phyloP scores from a whole-genome alignment of 2,113 vertebrate species.

The Oncorhynchus kisutch region DNA sequence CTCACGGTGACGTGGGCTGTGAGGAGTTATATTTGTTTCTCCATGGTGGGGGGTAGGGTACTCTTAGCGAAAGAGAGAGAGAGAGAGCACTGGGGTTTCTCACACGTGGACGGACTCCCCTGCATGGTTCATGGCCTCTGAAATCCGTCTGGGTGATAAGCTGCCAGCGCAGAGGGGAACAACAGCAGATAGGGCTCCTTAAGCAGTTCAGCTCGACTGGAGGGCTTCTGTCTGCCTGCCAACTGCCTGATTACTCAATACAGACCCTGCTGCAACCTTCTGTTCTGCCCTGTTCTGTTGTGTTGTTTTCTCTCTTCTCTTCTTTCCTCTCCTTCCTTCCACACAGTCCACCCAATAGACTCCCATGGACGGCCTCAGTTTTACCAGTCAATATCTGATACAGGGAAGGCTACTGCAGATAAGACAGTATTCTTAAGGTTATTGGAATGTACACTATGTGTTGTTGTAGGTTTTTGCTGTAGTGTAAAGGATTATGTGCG shows the following conservation, averaged over 20 bases:
- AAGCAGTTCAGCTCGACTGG: constrained; percentile 70
- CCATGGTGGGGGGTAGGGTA: constrained; percentile 33
- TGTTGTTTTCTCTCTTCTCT: constrained; percentile 25
- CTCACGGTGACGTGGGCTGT: constrained; percentile 38
- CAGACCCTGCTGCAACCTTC: constrained; percentile 23
- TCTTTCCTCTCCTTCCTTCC: constrained; percentile 46
- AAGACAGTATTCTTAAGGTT: constrained; percentile 24
- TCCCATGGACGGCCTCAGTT: constrained; percentile 34
- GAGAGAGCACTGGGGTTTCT: constrained; percentile 50
- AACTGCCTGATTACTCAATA: constrained; percentile 75
- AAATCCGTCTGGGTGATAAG: constrained; percentile 74
- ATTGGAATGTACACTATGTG: constrained; percentile 20
- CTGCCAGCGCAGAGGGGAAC: constrained; percentile 62
- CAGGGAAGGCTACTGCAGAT: constrained; percentile 41
- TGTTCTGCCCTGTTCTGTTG: not conserved
- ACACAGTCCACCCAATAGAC: constrained; percentile 34
- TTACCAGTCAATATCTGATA: constrained; percentile 67
- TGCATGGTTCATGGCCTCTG: constrained; percentile 70
- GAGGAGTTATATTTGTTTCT: constrained; percentile 49
- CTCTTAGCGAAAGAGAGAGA: constrained; percentile 26
- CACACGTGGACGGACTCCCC: constrained; percentile 59
- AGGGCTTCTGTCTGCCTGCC: constrained; percentile 72
- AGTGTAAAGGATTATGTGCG: not conserved
- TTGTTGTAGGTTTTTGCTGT: not conserved
- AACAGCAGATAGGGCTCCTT: constrained; percentile 71